Evolutionary conservation across 2,888 invertebrate genomes (phyloP).

Genomic region (Celastrina argiolus): DNA sequence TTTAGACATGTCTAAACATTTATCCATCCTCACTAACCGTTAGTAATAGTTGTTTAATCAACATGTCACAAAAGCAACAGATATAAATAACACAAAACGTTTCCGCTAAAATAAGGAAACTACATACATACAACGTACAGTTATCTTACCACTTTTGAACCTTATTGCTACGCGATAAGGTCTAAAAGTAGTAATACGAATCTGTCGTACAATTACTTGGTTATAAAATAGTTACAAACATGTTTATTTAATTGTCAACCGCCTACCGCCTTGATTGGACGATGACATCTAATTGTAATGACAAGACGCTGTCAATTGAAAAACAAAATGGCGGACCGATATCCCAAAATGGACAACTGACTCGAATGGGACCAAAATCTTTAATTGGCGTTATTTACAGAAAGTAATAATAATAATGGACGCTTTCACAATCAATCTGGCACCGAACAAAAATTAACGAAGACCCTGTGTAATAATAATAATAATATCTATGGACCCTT

Average conservation of each 20-base stretch:
- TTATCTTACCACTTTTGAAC: no score
- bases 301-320: neutral
- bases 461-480: no score
- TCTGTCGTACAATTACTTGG: no score
- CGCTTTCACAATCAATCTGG: no score
- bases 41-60: neutral
- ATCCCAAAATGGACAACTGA: neutral
- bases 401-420: no score
- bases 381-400: neutral
- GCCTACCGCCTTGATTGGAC: constrained; percentile 12
- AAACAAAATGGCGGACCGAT: constrained; percentile 13
- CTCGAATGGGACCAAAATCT: neutral
- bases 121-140: neutral
- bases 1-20: neutral
- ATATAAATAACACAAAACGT: constrained; percentile 2
- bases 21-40: no score
- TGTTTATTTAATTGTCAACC: constrained; percentile 3
- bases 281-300: constrained; percentile 1
- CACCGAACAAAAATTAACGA: no score
- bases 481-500: no score
- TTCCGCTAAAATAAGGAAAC: constrained; percentile 16
- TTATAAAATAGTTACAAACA: neutral
- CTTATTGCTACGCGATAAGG: no score
- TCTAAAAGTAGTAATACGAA: no score
- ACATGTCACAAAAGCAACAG: neutral